These are phyloP conservation scores for Leistus spinibarbis DNA, from an alignment of 2,888 invertebrate genomes.

Conservation along the genomic window DNA sequence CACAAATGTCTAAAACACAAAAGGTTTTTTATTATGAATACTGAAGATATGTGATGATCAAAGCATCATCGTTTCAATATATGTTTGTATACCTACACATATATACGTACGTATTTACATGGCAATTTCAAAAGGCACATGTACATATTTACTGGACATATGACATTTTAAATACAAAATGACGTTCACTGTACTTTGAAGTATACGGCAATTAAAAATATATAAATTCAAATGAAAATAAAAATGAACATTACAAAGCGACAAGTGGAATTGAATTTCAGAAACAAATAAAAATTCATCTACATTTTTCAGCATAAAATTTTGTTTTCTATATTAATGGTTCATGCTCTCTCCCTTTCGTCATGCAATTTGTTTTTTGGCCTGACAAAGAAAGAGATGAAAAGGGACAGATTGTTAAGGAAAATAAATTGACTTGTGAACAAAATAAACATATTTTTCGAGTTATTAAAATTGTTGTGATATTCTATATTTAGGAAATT, in stretches of 20 bases:
- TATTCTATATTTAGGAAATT: background rate
- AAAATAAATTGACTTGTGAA: too few relatives aligned
- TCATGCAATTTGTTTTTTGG: too few relatives aligned
- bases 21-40: too few relatives aligned
- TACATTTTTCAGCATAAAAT: background rate
- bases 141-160: background rate
- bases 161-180: background rate
- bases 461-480: background rate
- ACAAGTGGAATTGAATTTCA: background rate
- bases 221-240: background rate
- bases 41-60: background rate
- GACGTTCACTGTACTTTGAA: background rate
- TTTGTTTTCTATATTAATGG: background rate
- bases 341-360: background rate
- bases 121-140: background rate
- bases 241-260: background rate
- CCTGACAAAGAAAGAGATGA: too few relatives aligned
- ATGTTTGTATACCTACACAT: background rate
- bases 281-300: background rate
- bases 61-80: background rate
- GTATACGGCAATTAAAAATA: background rate
- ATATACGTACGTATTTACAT: background rate
- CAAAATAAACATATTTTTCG: background rate
- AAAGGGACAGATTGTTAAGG: too few relatives aligned
- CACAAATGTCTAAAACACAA: too few relatives aligned